Conservation (phyloP, 2,888 invertebrate genomes). For the Hypomecis punctinalis region DNA sequence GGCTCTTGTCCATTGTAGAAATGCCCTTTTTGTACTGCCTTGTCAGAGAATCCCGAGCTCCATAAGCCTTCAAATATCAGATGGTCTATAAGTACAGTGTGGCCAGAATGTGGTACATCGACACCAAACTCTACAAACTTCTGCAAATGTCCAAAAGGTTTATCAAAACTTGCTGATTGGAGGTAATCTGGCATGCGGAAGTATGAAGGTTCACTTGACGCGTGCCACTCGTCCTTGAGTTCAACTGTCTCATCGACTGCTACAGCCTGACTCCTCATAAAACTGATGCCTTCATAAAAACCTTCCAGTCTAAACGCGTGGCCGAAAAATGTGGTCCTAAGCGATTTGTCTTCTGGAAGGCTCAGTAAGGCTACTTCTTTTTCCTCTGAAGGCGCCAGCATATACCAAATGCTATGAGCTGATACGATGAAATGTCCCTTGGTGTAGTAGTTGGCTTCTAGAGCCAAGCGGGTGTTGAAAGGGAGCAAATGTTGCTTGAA, state of each 20-base stretch:
- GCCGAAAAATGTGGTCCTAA: not conserved
- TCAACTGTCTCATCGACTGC: conserved; percentile 9
- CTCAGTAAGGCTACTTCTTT: not conserved
- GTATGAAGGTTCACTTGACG: not conserved
- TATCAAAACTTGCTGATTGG: not conserved
- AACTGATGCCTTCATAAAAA: not conserved
- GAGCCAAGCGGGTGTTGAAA: not conserved
- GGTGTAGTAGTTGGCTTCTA: conserved; percentile 2
- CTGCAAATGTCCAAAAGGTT: conserved; percentile 9
- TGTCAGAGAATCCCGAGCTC: not conserved
- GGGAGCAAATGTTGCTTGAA: conserved; percentile 3
- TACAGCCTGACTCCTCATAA: not conserved
- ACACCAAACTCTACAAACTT: not conserved
- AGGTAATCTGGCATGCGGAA: not conserved
- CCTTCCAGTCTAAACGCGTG: not conserved
- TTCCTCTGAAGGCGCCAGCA: not conserved
- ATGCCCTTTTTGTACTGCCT: not conserved
- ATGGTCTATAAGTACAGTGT: not conserved
- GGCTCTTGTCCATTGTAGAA: conserved; percentile 1
- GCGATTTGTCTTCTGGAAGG: not conserved
- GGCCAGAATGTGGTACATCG: not conserved
- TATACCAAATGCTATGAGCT: conserved; percentile 3
- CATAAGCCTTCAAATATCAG: not conserved
- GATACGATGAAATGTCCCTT: not conserved
- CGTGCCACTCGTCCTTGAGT: not conserved